Base-by-base conservation (phyloP, 2,797 vertebrate genomes). In the Typhlichthys subterraneus region DNA sequence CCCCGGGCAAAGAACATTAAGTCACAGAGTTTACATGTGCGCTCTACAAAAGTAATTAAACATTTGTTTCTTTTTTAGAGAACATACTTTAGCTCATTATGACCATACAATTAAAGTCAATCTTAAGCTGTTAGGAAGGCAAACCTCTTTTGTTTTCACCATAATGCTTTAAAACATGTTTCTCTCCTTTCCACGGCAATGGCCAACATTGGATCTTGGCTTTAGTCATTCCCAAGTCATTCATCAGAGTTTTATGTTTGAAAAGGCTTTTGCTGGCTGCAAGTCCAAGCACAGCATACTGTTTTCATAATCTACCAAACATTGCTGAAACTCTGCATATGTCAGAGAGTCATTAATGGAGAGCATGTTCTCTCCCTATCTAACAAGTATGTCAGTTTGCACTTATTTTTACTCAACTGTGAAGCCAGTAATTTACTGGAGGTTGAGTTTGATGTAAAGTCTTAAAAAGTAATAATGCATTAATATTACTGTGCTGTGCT, bases 291-390 rank as follows among this genome's bases (percentile, higher is more conserved):
- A 75, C 65, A 73, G 82, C 81, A 78, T 55, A 85, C 79, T 85
- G 85, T 85, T 90, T 87, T 90, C 85, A 86, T 87, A 81, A 87
- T 85, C 85, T 85, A 83, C 73, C 73, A 57, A 77, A 79, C 77
- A 72, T 81, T 59, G 79, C 80, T 66, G 73, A 88, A 81, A 76
- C 70, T 64, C 71, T 75, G 31, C 67, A 69, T 83, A 79, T 61
- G 67, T 75, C 75, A 54, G 76, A 73, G 63, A 59, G 70, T 69
- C 46, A 83, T 83, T 76, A 83, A 81, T 77, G 61, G 73, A 82
- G 69, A 67, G 73, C 78, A 79, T 70, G 70, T 78, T 80, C 81
- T 7, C 38, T 71, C 60, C 46, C 29, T 65, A 54, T 72, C 12
- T 79, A 87, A 86, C 85, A 77, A 78, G 68, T 75, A 54, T 79